Evolutionary conservation across 35 echinoderm and acorn worm genomes (phyloP).

Genomic region (Apostichopus parvimensis): DNA sequence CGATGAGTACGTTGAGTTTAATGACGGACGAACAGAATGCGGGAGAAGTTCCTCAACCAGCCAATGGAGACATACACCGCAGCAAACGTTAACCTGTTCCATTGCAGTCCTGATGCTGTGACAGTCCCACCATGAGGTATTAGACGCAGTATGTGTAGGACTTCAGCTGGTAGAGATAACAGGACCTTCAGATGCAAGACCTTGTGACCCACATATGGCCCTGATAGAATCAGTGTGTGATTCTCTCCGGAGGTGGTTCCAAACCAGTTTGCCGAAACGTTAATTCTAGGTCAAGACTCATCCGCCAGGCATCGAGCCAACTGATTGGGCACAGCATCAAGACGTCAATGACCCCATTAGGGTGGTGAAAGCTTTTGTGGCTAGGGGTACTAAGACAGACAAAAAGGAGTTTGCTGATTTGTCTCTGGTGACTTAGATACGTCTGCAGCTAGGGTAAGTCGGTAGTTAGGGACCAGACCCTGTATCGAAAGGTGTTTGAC

Average conservation of each 20-base stretch:
- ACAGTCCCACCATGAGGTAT: neutral
- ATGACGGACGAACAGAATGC: neutral
- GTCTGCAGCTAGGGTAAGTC: conserved; percentile 13
- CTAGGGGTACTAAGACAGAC: neutral
- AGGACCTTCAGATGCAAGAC: too few species aligned
- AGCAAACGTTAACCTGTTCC: neutral
- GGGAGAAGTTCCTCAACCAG: neutral
- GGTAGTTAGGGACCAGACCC: neutral
- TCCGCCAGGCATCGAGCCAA: neutral
- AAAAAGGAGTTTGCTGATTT: neutral
- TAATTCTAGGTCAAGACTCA: neutral
- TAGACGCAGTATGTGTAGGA: neutral
- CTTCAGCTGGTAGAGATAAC: neutral
- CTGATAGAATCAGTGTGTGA: neutral
- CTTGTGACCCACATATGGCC: too few species aligned
- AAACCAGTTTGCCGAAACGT: neutral
- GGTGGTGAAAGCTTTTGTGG: neutral
- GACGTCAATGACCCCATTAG: too few species aligned
- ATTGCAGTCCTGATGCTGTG: neutral
- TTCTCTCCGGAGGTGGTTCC: neutral
- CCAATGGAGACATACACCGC: neutral
- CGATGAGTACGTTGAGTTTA: conserved; percentile 7
- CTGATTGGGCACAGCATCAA: neutral
- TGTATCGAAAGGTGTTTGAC: conserved; percentile 19
- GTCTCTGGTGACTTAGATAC: neutral